A percentile compares a stretch with the other conserved stretches of the same genome.
Conservation (phyloP, 2,113 vertebrate species). For the Marmota flaviventris region DNA sequence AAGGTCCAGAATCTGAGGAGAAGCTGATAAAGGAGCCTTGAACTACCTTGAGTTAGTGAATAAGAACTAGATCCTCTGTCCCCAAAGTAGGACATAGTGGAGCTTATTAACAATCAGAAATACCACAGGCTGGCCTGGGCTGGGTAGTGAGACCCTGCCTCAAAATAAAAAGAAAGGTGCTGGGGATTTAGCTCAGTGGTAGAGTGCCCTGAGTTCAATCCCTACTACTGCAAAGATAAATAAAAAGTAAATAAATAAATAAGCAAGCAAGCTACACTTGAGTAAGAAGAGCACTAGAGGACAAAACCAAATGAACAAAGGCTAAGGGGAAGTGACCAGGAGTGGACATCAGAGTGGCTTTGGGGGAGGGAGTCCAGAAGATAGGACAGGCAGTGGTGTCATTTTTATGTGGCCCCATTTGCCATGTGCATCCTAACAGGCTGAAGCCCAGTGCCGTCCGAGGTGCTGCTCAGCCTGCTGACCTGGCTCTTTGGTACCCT, state of each 20-base stretch:
- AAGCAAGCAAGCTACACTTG: neutral
- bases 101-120: neutral
- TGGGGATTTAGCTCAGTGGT: neutral
- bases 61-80: neutral
- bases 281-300: neutral
- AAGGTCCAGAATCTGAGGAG: neutral
- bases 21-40: neutral
- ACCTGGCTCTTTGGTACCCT: accelerated
- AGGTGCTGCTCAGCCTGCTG: neutral
- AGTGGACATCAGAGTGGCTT: accelerated
- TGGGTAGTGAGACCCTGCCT: neutral
- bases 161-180: neutral
- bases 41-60: neutral
- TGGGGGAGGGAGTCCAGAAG: too few relatives aligned
- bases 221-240: neutral
- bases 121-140: neutral
- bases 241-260: neutral
- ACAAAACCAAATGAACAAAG: neutral
- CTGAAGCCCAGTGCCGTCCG: neutral
- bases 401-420: neutral
- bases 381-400: accelerated
- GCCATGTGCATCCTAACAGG: neutral
- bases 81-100: neutral
- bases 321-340: too few relatives aligned
- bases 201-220: neutral